These are phyloP conservation scores for Caenorhabditis wallacei DNA, from an alignment of 2,888 invertebrate genomes.

Conservation along the genomic window DNA sequence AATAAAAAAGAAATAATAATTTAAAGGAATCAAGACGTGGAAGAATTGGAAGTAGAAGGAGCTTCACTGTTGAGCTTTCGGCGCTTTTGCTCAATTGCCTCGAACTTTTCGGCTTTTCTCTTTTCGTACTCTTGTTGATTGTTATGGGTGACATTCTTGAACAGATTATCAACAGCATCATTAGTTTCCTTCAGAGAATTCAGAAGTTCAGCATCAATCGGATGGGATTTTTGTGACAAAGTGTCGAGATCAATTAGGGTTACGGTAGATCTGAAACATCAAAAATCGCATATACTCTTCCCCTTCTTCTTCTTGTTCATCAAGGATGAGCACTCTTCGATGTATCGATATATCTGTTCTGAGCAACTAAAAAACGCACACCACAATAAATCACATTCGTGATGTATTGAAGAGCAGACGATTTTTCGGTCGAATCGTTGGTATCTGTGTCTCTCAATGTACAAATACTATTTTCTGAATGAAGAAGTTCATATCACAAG, in stretches of 20 bases:
- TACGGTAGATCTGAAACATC: slow-evolving; percentile 34
- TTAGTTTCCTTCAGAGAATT: slow-evolving; percentile 26
- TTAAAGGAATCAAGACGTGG: not conserved
- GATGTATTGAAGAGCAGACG: slow-evolving; percentile 22
- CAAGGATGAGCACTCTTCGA: not conserved
- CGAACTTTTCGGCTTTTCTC: slow-evolving; percentile 70
- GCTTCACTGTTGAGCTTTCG: slow-evolving; percentile 19
- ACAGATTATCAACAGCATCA: slow-evolving; percentile 64
- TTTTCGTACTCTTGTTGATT: slow-evolving; percentile 72
- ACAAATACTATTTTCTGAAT: slow-evolving; percentile 2
- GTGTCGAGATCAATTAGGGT: slow-evolving; percentile 8
- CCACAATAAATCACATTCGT: slow-evolving; percentile 23
- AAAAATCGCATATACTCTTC: not conserved
- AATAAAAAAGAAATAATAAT: slow-evolving; percentile 19
- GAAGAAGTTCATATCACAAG: slow-evolving; percentile 11
- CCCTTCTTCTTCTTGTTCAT: not conserved
- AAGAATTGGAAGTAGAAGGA: not conserved
- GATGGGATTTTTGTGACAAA: not conserved
- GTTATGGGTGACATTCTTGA: slow-evolving; percentile 69
- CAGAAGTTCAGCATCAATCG: slow-evolving; percentile 26
- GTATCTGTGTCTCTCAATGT: not conserved
- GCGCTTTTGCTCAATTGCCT: slow-evolving; percentile 61
- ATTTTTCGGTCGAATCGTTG: slow-evolving; percentile 10
- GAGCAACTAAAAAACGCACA: slow-evolving; percentile 15
- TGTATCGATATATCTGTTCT: slow-evolving; percentile 27